Base-by-base conservation (phyloP, 2,797 vertebrate genomes). In the Halcyon badia region DNA sequence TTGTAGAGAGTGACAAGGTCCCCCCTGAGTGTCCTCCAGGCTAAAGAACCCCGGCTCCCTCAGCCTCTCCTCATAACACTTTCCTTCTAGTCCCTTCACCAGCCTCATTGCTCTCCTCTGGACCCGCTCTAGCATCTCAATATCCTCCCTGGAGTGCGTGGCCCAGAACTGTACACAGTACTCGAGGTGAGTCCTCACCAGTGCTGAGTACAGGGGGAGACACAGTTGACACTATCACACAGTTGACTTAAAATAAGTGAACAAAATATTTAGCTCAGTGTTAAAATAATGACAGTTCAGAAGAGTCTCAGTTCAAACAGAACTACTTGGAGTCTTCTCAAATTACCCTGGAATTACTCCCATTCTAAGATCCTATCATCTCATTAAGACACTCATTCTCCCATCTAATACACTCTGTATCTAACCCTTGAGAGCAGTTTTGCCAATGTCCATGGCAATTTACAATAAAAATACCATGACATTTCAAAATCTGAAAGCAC, bases 401-500 rank as follows among this genome's bases (percentile, higher is more conserved):
- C 35, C 35, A 77, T 48, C 25, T 70, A 73, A 65, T 39, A 83
- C 16, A 28, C 28, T 79, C 46, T 5, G 28, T 65, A 79, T 60
- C 66, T 87, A 73, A 76, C 28, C 24, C 18, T 83, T 3, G 0
- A 51, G 14, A 90, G 30, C 8, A 51, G 84, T 39, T 82, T 66
- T 84, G 25, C 80, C 79, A 82, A 30, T 78, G 37, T 8, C 46
- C 28, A 22, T 12, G 33, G 52, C 69, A 82, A 89, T 89, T 76
- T 30, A 58, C n/a, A 76, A 66, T 26, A 58, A 89, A 78, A 95
- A 89, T 58, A 82, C 62, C 56, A 17, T 66, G n/a, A 89, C 82
- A 70, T 91, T 94, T 87, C n/a, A 84, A 92, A 80, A 77, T 60
- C 33, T 56, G 56, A 91, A 85, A 77, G 64, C 25, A n/a, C 26